Base-by-base conservation (phyloP, 2,888 invertebrate species). In the Aproaerema taeniolella region DNA sequence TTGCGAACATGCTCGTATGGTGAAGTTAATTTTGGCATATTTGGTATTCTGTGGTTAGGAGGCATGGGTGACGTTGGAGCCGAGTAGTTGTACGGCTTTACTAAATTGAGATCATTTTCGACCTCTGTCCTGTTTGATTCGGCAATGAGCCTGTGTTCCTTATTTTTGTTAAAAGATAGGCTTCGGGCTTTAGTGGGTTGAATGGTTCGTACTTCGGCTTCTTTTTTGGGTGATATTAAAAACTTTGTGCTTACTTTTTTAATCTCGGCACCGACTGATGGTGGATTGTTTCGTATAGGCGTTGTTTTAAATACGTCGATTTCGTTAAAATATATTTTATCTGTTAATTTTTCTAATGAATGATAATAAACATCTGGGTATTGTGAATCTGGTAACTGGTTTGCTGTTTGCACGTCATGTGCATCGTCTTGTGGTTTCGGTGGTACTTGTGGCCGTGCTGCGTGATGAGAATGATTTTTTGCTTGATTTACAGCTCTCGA, bases 231-330 rank as follows among this genome's bases (percentile, higher is more conserved):
- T 2, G 85, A 85, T 49, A 86, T 81, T 3, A 82, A 51, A 52
- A 83, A 81, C 51, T 67, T 79, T 10, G 85, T 85, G 44, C 81
- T 82, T 2, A 83, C 82, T 62, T 67, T 73, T 58, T 85, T 86
- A 46, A 86, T 85, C 65, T 86, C 82, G 11, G 86, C 86, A 9
- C 86, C 80, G 7, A 86, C 86, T 4, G 86, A 77, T 9, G 81
- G 83, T 39, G 70, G 51, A 0, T 54, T 52, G 5, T 26, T 2
- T 6, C 20, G 48, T 66, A 67, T n/a, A n/a, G n/a, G n/a, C n/a
- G n/a, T n/a, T 8, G 56, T 54, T 53, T 70, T 70, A n/a, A 74
- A 77, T 42, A 76, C 71, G 59, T 75, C 67, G 38, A 75, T 67
- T 61, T 80, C 70, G 39, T 81, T 69, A 5, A 71, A 45, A 3